Percentiles rank a stretch among this genome's conserved stretches.
These are phyloP conservation scores for Aplysina aerophoba DNA, from an alignment of 37 sponge, comb jelly and placozoan species.

Conservation along the genomic window DNA sequence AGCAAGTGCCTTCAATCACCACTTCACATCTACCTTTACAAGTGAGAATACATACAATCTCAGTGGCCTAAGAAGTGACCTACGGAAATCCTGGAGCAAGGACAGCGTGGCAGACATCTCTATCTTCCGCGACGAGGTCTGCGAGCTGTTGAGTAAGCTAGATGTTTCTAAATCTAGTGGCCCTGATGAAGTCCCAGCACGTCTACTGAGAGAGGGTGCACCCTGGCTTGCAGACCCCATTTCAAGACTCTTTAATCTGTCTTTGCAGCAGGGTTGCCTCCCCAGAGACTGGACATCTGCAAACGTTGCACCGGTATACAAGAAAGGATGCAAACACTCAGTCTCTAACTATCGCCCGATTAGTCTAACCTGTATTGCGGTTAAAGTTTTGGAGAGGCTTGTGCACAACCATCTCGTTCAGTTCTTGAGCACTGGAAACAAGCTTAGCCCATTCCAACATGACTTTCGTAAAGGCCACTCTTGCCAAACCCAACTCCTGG, in stretches of 20 bases:
- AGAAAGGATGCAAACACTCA: conserved; percentile 46
- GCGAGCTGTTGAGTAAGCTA: conserved; percentile 10
- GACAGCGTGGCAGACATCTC: background rate
- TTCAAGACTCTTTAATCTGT: conserved; percentile 21
- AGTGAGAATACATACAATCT: background rate
- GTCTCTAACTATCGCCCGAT: conserved; percentile 42
- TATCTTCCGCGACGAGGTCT: background rate
- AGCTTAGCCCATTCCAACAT: conserved; percentile 14
- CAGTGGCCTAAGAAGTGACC: background rate
- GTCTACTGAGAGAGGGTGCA: conserved; percentile 28
- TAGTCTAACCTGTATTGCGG: conserved; percentile 34
- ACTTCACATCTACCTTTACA: conserved; percentile 30
- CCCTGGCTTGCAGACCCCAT: conserved; percentile 22
- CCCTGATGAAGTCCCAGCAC: conserved; percentile 43
- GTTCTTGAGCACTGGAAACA: background rate
- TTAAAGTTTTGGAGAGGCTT: conserved; percentile 26
- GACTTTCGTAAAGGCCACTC: conserved; percentile 24
- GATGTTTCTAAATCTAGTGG: conserved; percentile 38
- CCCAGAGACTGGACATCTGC: conserved; percentile 45
- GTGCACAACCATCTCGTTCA: background rate
- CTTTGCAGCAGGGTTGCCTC: conserved; percentile 14
- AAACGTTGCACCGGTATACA: conserved; percentile 43
- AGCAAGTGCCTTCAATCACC: conserved; percentile 29
- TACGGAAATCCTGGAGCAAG: background rate
- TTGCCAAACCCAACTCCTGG: conserved; percentile 44